A percentile compares a stretch with the other conserved stretches of the same genome.
phyloP scores from a whole-genome alignment of 2,113 vertebrate genomes.

The Halcyon senegalensis region DNA sequence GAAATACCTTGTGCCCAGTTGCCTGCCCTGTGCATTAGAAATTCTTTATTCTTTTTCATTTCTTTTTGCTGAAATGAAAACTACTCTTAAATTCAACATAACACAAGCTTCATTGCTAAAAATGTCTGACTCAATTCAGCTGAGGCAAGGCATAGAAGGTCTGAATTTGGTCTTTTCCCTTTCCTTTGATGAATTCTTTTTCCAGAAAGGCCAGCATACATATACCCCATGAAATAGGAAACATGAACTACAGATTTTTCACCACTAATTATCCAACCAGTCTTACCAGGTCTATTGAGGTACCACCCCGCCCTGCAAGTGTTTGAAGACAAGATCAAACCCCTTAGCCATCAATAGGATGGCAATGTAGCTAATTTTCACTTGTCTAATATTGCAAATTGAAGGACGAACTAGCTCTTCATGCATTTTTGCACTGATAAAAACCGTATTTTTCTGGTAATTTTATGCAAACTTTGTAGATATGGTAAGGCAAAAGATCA shows the following conservation, averaged over 20 bases:
- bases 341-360: background rate
- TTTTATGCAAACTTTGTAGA: background rate
- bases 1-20: background rate
- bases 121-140: background rate
- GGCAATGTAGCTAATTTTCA: background rate
- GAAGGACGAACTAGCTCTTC: background rate
- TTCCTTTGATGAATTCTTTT: background rate
- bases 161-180: background rate
- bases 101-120: background rate
- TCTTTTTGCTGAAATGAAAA: slow-evolving; percentile 4
- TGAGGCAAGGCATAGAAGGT: background rate
- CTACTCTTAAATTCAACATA: background rate
- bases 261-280: background rate
- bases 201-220: background rate
- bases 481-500: background rate
- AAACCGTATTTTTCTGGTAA: background rate
- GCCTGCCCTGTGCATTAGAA: background rate
- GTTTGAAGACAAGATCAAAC: background rate
- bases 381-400: background rate
- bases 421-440: background rate
- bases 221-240: background rate
- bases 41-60: background rate
- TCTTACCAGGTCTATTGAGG: background rate
- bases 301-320: background rate
- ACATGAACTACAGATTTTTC: background rate